A percentile compares a stretch with the other conserved stretches of the same genome.
These are phyloP conservation scores for Neoascia interrupta DNA, from an alignment of 2,888 invertebrate species.

Conservation along the genomic window DNA sequence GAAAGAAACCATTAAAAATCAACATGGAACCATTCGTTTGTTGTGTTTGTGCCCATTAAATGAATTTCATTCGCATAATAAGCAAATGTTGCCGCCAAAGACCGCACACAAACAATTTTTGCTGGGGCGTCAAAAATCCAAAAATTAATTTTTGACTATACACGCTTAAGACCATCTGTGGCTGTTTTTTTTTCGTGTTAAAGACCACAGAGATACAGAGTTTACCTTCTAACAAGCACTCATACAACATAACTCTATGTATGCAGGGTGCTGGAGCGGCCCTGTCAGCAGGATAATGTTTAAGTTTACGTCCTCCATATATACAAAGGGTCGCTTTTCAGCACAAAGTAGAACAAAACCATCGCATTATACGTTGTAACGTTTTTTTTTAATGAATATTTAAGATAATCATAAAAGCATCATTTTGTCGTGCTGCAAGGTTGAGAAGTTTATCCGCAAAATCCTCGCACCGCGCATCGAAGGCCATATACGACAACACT, in stretches of 20 bases:
- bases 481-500: neutral
- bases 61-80: constrained; percentile 36
- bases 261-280: too few species aligned
- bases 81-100: neutral
- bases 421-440: constrained; percentile 32
- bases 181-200: constrained; percentile 8
- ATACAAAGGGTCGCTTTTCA: neutral
- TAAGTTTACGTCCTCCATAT: too few species aligned
- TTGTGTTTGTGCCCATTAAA: neutral
- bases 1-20: constrained; percentile 4
- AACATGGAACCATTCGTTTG: neutral
- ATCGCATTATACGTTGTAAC: constrained; percentile 19
- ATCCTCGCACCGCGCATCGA: neutral
- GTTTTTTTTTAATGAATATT: constrained; percentile 53
- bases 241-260: too few species aligned
- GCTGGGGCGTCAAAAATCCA: neutral
- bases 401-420: constrained; percentile 57
- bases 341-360: neutral
- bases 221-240: constrained; percentile 22
- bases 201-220: constrained; percentile 2
- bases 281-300: too few species aligned
- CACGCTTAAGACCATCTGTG: constrained; percentile 49
- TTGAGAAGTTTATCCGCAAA: constrained; percentile 19
- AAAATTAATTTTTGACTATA: constrained; percentile 57
- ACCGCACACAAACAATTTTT: neutral